phyloP scores from a whole-genome alignment of 2,797 vertebrate species.

The Semotilus atromaculatus region DNA sequence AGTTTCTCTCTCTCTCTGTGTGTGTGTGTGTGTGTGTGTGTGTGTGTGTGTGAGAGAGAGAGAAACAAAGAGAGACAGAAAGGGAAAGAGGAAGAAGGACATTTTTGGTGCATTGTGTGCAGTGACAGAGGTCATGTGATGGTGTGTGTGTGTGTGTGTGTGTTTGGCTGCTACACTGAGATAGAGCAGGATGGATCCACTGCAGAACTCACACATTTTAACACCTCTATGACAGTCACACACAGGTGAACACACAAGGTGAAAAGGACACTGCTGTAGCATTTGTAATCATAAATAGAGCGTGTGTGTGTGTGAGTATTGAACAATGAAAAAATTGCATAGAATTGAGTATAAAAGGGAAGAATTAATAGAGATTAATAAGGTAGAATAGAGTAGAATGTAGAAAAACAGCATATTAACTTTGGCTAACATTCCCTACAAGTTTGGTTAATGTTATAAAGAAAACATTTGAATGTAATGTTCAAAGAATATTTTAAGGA shows the following conservation, averaged over 20 bases:
- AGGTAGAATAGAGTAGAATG: neutral
- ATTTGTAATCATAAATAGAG: slow-evolving; percentile 25
- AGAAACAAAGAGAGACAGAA: neutral
- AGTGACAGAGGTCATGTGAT: slow-evolving; percentile 26
- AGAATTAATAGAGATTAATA: neutral
- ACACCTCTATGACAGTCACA: slow-evolving; percentile 11
- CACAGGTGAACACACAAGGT: neutral
- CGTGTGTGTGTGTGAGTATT: no score
- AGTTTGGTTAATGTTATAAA: no score
- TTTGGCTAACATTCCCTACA: no score
- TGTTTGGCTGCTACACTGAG: slow-evolving; percentile 3
- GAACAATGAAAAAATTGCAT: neutral
- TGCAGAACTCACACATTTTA: slow-evolving; percentile 28
- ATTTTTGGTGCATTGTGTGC: slow-evolving; percentile 19
- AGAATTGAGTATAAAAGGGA: neutral
- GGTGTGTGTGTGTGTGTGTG: neutral
- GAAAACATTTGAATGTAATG: no score
- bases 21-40: neutral
- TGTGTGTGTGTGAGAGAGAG: neutral
- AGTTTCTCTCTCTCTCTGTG: no score
- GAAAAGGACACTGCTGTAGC: slow-evolving; percentile 3
- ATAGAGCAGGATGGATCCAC: slow-evolving; percentile 30
- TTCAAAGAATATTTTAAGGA: no score
- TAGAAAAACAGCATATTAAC: no score
- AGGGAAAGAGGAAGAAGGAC: slow-evolving; percentile 6